Conservation (phyloP, 53 echinoderm and acorn worm genomes). For the Temnopleurus reevesii region DNA sequence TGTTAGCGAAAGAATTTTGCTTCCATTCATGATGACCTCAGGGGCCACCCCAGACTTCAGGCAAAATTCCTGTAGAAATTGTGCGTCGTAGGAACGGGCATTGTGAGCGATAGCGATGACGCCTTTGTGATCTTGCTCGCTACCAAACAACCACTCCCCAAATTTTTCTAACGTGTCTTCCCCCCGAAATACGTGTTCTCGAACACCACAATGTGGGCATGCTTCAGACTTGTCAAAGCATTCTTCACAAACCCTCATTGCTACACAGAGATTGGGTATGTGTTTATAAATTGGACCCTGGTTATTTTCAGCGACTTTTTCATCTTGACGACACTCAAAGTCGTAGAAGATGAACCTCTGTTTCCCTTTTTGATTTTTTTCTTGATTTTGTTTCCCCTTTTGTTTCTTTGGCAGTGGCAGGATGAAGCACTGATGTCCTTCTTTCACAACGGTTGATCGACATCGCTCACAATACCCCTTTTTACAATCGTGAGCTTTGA, state of each 20-base stretch:
- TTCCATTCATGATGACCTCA: slow-evolving; percentile 48
- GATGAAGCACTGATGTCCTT: not conserved
- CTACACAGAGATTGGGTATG: slow-evolving; percentile 30
- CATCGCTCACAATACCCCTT: slow-evolving; percentile 33
- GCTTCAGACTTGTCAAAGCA: not conserved
- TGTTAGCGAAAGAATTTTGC: slow-evolving; percentile 54
- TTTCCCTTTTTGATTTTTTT: not conserved
- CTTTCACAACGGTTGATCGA: not conserved
- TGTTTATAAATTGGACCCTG: slow-evolving; percentile 13
- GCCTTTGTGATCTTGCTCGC: slow-evolving; percentile 2
- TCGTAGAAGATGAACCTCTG: slow-evolving; percentile 58
- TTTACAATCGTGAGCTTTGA: not conserved
- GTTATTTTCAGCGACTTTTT: not conserved
- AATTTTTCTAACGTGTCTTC: slow-evolving; percentile 31
- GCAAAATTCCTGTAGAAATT: slow-evolving; percentile 44
- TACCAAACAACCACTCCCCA: slow-evolving; percentile 55
- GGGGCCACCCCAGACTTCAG: slow-evolving; percentile 38
- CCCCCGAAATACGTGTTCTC: slow-evolving; percentile 41
- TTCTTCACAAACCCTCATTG: slow-evolving; percentile 23
- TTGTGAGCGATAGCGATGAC: slow-evolving; percentile 62
- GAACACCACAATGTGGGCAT: not conserved
- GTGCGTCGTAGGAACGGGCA: slow-evolving; percentile 24
- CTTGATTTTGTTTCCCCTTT: too few species aligned
- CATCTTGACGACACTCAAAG: slow-evolving; percentile 39
- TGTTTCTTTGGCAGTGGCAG: not conserved